phyloP scores from a whole-genome alignment of 2,797 vertebrate species.

The Spinibarbus caldwelli region DNA sequence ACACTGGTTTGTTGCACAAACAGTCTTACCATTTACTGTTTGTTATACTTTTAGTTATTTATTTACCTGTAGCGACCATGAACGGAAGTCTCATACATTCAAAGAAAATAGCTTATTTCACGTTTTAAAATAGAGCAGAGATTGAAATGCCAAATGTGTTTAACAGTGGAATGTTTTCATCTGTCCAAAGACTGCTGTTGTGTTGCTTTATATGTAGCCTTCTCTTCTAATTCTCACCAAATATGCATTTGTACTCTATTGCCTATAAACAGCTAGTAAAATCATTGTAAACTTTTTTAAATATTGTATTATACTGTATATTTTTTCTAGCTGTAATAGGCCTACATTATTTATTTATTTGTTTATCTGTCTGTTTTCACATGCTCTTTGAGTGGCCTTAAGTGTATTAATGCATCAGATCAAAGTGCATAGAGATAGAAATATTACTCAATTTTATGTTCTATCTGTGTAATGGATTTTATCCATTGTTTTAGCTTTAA shows the following conservation, averaged over 20 bases:
- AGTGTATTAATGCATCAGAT: not conserved
- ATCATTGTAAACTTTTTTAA: not conserved
- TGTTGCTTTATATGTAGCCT: not conserved
- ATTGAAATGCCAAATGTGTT: not conserved
- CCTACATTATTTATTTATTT: not conserved
- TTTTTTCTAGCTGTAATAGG: not conserved
- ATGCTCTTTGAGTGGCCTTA: not conserved
- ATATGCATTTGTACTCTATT: slow-evolving; percentile 11
- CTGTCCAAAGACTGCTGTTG: not conserved
- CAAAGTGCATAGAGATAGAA: not conserved
- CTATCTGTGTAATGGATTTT: not conserved
- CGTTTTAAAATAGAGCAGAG: no score
- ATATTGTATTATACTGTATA: not conserved
- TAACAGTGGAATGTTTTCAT: not conserved
- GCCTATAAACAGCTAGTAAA: not conserved
- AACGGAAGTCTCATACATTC: not conserved
- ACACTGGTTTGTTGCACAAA: no score
- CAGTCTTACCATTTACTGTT: not conserved
- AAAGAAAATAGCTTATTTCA: not conserved
- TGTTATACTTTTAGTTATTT: not conserved
- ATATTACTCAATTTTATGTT: not conserved
- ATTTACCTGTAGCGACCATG: no score
- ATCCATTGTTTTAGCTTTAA: not conserved
- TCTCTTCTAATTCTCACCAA: not conserved
- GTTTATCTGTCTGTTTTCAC: not conserved